Evolutionary conservation across 2,888 invertebrate genomes (phyloP).

Genomic region (Cremastinae sp.): DNA sequence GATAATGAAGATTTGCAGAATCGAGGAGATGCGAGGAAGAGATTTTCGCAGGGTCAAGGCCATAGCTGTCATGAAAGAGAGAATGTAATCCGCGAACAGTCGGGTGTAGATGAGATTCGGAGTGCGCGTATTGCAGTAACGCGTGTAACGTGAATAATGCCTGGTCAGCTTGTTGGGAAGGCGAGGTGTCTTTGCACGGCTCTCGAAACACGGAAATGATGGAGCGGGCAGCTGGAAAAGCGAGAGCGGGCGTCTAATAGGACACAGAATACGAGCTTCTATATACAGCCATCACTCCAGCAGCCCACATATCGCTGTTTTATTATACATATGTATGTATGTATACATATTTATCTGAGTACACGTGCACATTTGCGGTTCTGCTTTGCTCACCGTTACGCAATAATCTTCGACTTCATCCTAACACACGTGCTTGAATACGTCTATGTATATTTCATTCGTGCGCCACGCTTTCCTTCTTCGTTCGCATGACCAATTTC

Average conservation of each 20-base stretch:
- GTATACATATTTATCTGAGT: not conserved
- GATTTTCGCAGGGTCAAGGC: too few species aligned
- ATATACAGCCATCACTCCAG: conserved; percentile 56
- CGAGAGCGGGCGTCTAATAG: conserved; percentile 45
- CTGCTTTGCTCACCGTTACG: conserved; percentile 72
- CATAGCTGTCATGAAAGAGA: too few species aligned
- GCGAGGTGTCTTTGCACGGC: conserved; percentile 50
- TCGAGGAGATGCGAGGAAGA: not conserved
- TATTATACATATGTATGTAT: conserved; percentile 21
- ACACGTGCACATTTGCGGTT: conserved; percentile 61
- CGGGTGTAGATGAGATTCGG: not conserved
- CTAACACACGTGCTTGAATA: not conserved
- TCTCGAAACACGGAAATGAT: conserved; percentile 76
- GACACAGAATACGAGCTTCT: conserved; percentile 48
- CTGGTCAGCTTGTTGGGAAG: conserved; percentile 33
- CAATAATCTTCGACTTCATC: conserved; percentile 74
- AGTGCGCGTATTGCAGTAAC: conserved; percentile 31
- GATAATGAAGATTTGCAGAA: too few species aligned
- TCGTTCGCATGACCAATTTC: too few species aligned
- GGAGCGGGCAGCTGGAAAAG: conserved; percentile 60
- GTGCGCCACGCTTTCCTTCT: conserved; percentile 31
- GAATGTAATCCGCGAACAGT: too few species aligned
- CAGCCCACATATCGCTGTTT: conserved; percentile 30
- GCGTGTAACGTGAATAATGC: conserved; percentile 29
- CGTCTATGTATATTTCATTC: not conserved